Evolutionary conservation across 2,888 invertebrate species (phyloP).

Genomic region (Cheilosia variabilis): DNA sequence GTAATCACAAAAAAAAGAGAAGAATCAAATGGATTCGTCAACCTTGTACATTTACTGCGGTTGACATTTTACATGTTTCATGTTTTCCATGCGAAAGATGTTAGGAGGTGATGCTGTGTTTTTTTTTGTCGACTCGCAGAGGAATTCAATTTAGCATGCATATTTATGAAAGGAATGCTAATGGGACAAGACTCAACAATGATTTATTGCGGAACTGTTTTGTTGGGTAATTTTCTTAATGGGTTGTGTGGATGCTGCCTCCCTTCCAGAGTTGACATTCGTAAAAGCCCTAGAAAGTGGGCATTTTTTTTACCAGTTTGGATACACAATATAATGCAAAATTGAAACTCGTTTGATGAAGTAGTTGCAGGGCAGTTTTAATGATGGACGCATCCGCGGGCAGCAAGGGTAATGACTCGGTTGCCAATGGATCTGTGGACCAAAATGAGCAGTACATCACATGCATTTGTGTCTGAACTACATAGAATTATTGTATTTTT

Average conservation of each 20-base stretch:
- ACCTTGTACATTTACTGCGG: conserved; percentile 7
- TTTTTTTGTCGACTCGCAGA: not conserved
- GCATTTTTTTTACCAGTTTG: too few species aligned
- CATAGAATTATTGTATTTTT: too few species aligned
- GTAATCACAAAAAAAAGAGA: not conserved
- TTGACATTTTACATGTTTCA: not conserved
- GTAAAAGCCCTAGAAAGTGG: not conserved
- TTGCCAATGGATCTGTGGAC: too few species aligned
- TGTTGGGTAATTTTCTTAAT: not conserved
- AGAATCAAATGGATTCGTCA: conserved; percentile 16
- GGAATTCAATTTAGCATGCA: conserved; percentile 1
- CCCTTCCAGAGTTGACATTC: not conserved
- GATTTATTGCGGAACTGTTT: not conserved
- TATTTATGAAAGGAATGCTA: not conserved
- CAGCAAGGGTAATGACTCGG: too few species aligned
- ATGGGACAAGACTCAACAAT: not conserved
- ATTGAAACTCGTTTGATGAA: too few species aligned
- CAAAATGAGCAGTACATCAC: too few species aligned
- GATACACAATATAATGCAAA: too few species aligned
- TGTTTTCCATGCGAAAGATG: not conserved
- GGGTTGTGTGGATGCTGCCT: not conserved
- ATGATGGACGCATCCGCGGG: too few species aligned
- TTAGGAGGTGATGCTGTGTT: not conserved
- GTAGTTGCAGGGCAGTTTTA: too few species aligned
- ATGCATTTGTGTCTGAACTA: too few species aligned